Evolutionary conservation across 2,797 vertebrate genomes (phyloP), one percentile per base, ranked within the genome.

Genomic region (Clarias platycephalus): DNA sequence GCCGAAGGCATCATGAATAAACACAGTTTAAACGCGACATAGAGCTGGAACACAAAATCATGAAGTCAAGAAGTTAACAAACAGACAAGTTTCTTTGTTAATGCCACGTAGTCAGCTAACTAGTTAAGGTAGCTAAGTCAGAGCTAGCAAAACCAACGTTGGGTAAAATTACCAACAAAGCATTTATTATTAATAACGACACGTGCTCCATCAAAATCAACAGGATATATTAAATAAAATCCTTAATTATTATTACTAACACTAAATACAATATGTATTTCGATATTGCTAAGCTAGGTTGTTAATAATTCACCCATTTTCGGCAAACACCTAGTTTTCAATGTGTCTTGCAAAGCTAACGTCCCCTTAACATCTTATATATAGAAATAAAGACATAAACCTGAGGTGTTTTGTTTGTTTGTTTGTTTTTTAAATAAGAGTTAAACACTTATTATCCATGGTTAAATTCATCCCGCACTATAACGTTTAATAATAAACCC

Each of bases 1-100:
- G 60, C 62, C 18, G 93, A 91, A 75, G 97, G 96, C 97, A 98
- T 97, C 89, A 89, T 95, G 82, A 57, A 80, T 31, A 49, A 28
- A 28, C 22, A 78, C 60, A 49, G 60, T 49, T 22, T 49, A 37
- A 5, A 37, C n/a, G 20, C 77, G 49, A 22, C n/a, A 64, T 2
- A 28, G 77, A 80, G 60, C 77, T 80, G 57, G 0, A 66, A 80
- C 60, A 80, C 77, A 80, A 26, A 12, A 28, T 49, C 16, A 63
- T 37, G 34, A 37, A 77, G 55, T 60, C 75, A 60, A 57, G 18
- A 74, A 20, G 26, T 15, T 15, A 9, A 67, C 8, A 68, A 3
- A 37, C 66, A 37, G 18, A 60, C 22, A 22, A 0, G 4, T 6
- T 24, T 12, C 18, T 70, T 37, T n/a, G 24, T 79, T 2, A 8